phyloP scores from a whole-genome alignment of 2,888 invertebrate genomes.

The Thalpophila matura region DNA sequence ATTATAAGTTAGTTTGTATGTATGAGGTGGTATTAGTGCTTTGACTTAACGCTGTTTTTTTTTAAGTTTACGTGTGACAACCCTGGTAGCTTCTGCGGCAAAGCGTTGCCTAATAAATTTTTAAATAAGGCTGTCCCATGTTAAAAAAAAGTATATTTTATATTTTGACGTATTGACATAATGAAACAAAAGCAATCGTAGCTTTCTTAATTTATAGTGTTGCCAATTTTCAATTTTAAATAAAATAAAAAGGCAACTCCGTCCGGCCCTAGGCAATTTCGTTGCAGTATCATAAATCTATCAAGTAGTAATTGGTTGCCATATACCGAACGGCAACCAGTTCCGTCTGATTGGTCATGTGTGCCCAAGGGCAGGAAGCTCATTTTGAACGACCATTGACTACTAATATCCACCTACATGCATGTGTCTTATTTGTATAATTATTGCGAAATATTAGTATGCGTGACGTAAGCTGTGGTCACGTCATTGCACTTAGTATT shows the following conservation, averaged over 20 bases:
- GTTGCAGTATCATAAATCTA: conserved; percentile 56
- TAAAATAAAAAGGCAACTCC: neutral
- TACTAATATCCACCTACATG: conserved; percentile 59
- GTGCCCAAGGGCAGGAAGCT: conserved; percentile 66
- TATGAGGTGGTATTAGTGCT: conserved; percentile 9
- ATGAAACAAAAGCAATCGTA: too few relatives aligned
- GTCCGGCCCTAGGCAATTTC: conserved; percentile 12
- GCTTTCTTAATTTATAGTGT: too few relatives aligned
- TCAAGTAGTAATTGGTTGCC: conserved; percentile 52
- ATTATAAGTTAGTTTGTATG: conserved; percentile 33
- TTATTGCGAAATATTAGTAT: conserved; percentile 54
- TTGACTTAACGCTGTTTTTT: neutral
- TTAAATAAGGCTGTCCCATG: too few relatives aligned
- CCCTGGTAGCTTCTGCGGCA: conserved; percentile 22
- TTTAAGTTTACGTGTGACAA: neutral
- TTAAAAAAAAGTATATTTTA: too few relatives aligned
- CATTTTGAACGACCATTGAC: conserved; percentile 53
- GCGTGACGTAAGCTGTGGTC: conserved; percentile 33
- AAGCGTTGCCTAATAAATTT: neutral
- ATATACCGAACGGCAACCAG: conserved; percentile 49
- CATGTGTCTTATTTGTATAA: conserved; percentile 46
- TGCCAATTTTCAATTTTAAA: neutral
- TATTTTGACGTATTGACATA: too few relatives aligned
- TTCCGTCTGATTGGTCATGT: conserved; percentile 66
- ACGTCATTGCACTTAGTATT: conserved; percentile 38